phyloP scores from a whole-genome alignment of 2,888 invertebrate genomes.

The Temnothorax unifasciatus region DNA sequence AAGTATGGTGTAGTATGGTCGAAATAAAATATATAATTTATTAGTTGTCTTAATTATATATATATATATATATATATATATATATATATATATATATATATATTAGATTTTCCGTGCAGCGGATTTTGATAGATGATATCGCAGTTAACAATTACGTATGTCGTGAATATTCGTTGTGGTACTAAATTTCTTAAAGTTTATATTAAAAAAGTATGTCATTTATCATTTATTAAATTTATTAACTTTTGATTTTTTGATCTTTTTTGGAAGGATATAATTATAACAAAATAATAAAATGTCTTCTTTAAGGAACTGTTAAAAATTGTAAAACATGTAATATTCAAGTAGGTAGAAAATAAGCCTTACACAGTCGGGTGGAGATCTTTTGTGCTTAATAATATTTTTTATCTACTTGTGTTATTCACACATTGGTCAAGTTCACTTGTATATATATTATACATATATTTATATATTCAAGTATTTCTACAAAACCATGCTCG shows the following conservation, averaged over 20 bases:
- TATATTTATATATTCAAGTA: neutral
- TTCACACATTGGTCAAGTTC: no score
- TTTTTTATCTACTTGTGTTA: no score
- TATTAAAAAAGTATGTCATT: neutral
- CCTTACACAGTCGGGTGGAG: no score
- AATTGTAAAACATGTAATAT: no score
- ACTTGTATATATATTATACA: neutral
- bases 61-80: no score
- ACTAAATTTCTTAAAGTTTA: neutral
- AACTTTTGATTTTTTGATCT: neutral
- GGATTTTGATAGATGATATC: neutral
- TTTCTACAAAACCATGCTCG: neutral
- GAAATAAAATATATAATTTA: conserved; percentile 19
- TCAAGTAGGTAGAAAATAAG: no score
- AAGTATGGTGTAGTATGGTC: no score
- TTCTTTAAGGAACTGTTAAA: neutral
- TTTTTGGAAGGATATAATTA: neutral
- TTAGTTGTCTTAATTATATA: neutral
- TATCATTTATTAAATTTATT: neutral
- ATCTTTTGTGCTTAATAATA: no score
- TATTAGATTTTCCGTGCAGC: neutral
- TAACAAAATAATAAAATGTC: neutral
- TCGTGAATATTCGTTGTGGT: neutral
- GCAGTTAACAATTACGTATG: neutral
- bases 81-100: no score